A percentile compares a stretch with the other conserved stretches of the same genome.
Evolutionary conservation across 2,888 invertebrate genomes (phyloP).

Genomic region (Drosophila nigricruria): DNA sequence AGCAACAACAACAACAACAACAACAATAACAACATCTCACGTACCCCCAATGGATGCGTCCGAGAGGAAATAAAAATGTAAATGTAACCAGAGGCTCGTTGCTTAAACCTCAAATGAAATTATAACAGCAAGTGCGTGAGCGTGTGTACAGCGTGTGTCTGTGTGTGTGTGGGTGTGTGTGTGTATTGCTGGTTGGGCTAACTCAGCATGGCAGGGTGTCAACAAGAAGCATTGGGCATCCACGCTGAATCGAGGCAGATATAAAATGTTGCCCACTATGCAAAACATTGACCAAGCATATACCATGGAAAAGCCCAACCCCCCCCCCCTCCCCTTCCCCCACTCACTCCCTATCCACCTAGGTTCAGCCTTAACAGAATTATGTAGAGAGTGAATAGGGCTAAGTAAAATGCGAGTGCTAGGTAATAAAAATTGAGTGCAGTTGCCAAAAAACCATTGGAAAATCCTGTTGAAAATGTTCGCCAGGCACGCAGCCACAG

Average conservation of each 20-base stretch:
- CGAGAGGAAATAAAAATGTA: conserved; percentile 77
- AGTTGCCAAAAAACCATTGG: conserved; percentile 62
- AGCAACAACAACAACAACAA: conserved; percentile 11
- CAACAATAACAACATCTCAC: conserved; percentile 8
- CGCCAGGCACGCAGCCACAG: conserved; percentile 50
- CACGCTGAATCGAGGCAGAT: conserved; percentile 33
- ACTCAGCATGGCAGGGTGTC: conserved; percentile 27
- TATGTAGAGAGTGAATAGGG: conserved; percentile 29
- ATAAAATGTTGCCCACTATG: conserved; percentile 46
- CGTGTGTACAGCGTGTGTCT: neutral
- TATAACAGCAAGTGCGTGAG: conserved; percentile 60
- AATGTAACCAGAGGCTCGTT: conserved; percentile 61
- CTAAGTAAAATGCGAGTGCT: conserved; percentile 59
- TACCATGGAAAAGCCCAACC: neutral
- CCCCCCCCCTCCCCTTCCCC: fast-evolving
- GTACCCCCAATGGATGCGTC: conserved; percentile 45
- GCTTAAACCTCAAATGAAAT: conserved; percentile 69
- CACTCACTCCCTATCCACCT: too few species aligned
- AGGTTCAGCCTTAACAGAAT: conserved; percentile 10
- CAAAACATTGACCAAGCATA: conserved; percentile 26
- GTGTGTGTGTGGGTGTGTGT: conserved; percentile 23
- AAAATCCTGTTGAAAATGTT: conserved; percentile 61
- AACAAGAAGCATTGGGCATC: conserved; percentile 28
- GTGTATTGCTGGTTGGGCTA: neutral
- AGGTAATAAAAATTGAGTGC: conserved; percentile 72